These are phyloP conservation scores for Butorides virescens DNA, from an alignment of 2,113 vertebrate species.

Conservation along the genomic window DNA sequence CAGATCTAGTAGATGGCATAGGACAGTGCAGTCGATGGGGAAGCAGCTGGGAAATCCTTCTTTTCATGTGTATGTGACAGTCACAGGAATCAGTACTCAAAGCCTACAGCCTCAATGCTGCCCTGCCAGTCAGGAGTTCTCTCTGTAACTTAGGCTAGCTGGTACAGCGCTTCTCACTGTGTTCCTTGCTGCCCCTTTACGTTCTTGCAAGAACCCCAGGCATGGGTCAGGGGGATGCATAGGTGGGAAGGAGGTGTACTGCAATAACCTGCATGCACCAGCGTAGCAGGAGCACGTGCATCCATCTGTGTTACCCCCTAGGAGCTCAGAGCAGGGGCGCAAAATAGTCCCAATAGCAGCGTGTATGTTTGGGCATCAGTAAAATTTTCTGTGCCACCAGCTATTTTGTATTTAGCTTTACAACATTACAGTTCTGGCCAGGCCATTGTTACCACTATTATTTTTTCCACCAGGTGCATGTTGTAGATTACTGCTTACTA, in stretches of 20 bases:
- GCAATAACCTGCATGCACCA: neutral
- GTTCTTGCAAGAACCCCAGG: neutral
- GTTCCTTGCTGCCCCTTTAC: neutral
- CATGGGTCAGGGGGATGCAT: neutral
- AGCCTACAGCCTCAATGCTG: fast-evolving
- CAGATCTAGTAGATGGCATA: neutral
- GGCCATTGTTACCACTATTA: neutral
- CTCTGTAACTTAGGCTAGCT: neutral
- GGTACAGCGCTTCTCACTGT: neutral
- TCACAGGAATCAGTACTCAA: neutral
- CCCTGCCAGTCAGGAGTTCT: fast-evolving
- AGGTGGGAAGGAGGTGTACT: neutral
- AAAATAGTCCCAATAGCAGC: neutral
- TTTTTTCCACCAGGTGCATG: neutral
- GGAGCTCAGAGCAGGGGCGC: neutral
- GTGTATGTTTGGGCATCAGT: neutral
- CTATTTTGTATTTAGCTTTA: neutral
- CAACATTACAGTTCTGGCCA: neutral
- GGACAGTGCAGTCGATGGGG: too few relatives aligned
- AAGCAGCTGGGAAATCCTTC: neutral
- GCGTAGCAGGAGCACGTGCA: neutral
- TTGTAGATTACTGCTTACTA: neutral
- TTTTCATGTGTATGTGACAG: neutral
- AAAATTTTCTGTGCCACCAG: neutral
- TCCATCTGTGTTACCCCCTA: neutral